Conservation (phyloP, 1,140 invertebrate genomes). For the Chlorops oryzae region DNA sequence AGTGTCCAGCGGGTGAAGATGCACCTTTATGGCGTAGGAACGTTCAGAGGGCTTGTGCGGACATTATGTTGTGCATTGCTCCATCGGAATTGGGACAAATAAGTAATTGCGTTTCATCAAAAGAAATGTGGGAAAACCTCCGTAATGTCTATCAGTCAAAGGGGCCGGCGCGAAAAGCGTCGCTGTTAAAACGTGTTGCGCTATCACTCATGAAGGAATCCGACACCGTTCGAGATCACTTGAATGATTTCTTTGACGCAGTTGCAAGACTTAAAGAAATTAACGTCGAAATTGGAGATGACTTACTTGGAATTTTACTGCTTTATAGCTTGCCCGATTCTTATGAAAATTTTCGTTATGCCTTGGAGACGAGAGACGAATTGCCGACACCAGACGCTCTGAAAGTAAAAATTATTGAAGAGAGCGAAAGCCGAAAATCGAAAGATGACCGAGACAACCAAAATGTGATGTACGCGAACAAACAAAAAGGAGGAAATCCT, state of each 20-base stretch:
- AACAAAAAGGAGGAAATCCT: too few relatives aligned
- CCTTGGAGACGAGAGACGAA: conserved; percentile 23
- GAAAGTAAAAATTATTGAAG: conserved; percentile 26
- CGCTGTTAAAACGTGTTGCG: conserved; percentile 19
- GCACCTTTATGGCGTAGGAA: not conserved
- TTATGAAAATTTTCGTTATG: conserved; percentile 29
- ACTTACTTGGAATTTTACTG: conserved; percentile 25
- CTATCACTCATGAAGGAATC: conserved; percentile 12
- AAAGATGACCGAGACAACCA: conserved; percentile 13
- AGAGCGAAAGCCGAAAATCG: conserved; percentile 15
- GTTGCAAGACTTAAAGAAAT: conserved; percentile 12
- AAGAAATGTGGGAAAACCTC: conserved; percentile 21
- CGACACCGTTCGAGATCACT: conserved; percentile 15
- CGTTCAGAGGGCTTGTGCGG: conserved; percentile 6
- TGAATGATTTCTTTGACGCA: conserved; percentile 4
- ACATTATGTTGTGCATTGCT: conserved; percentile 7
- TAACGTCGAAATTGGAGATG: conserved; percentile 11
- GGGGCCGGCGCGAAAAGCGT: conserved; percentile 25
- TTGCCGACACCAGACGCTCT: conserved; percentile 23
- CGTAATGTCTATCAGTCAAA: conserved; percentile 16
- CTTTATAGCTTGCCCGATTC: conserved; percentile 25
- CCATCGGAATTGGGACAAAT: conserved; percentile 8
- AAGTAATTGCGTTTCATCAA: conserved; percentile 11
- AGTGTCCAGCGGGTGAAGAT: conserved; percentile 1
- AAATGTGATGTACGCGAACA: conserved; percentile 10